A percentile compares a stretch with the other conserved stretches of the same genome.
These are phyloP conservation scores for Motacilla alba DNA, from an alignment of 2,113 vertebrate genomes.

Conservation along the genomic window DNA sequence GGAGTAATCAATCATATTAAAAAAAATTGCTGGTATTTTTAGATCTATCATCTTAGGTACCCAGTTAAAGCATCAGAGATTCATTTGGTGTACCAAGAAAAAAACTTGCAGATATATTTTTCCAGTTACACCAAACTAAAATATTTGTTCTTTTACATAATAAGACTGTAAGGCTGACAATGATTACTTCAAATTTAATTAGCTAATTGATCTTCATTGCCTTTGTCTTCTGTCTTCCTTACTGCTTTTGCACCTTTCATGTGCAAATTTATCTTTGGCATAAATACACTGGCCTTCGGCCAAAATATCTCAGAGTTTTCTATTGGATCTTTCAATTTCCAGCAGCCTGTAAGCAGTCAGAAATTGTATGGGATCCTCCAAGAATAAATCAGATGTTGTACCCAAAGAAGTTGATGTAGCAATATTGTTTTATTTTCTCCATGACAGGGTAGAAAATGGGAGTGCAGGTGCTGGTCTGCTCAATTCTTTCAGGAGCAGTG, in stretches of 20 bases:
- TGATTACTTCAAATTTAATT: slow-evolving; percentile 5
- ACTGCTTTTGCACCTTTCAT: neutral
- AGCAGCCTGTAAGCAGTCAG: neutral
- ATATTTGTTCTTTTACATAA: neutral
- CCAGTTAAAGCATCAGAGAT: neutral
- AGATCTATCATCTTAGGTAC: neutral
- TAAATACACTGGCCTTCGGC: neutral
- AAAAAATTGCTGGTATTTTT: neutral
- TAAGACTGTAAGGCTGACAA: neutral
- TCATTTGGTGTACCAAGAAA: neutral
- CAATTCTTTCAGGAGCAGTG: neutral
- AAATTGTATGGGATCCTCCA: neutral
- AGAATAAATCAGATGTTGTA: neutral
- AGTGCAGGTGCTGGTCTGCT: neutral
- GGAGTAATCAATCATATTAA: neutral
- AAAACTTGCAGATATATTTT: neutral
- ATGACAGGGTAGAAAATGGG: neutral
- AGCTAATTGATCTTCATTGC: neutral
- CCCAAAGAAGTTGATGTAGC: neutral
- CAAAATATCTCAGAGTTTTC: neutral
- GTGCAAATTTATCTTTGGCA: neutral
- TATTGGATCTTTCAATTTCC: neutral
- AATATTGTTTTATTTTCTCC: neutral
- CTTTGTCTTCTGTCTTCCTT: neutral
- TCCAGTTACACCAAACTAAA: neutral